Base-by-base conservation (phyloP, 2,888 invertebrate genomes). In the Drosophila nr. perissopoda region DNA sequence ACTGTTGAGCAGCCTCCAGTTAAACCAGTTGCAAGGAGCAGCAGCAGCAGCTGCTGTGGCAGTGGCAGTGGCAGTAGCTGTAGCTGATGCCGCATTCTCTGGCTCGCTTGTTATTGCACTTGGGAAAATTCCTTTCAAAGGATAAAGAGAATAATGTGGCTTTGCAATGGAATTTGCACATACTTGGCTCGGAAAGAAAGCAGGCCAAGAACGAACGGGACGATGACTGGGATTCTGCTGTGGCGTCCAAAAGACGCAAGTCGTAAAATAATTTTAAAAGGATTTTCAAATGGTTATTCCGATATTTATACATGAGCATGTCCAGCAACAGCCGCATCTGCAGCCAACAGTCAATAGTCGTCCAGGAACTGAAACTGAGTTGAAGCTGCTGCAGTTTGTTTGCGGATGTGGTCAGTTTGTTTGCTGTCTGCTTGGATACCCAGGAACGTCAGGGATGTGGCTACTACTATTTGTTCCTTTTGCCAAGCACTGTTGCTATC, bases 81-180 rank as follows among this genome's bases (percentile, higher is more conserved):
- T 8, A 45, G 25, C 16, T 42, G 54, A 33, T 38, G 63, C 52
- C 70, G 69, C 75, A 76, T 73, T 81, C 71, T 56, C 61, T 58
- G 21, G 66, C 63, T 71, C 42, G 74, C 83, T 89, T 87, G 87
- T 87, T 87, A 87, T 87, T 87, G 90, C 90, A 87, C 90, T 85
- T 89, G 87, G 87, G 74, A 68, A 78, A 89, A 90, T 87, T 87
- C 87, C 90, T 82, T 89, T 87, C 82, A 87, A 87, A 76, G 87
- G 87, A 89, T 87, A 90, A 90, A 87, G 78, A 79, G 89, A 90
- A 90, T 89, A 90, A 90, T 90, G 91, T 90, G 91, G 89, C 90
- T 89, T 90, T 89, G 82, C 90, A 72, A 69, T 80, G 90, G 91
- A 90, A 90, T 89, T 90, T 90, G 90, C 91, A 89, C 91, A 90